Base-by-base conservation (phyloP, 1,140 invertebrate genomes). In the Linepithema humile region DNA sequence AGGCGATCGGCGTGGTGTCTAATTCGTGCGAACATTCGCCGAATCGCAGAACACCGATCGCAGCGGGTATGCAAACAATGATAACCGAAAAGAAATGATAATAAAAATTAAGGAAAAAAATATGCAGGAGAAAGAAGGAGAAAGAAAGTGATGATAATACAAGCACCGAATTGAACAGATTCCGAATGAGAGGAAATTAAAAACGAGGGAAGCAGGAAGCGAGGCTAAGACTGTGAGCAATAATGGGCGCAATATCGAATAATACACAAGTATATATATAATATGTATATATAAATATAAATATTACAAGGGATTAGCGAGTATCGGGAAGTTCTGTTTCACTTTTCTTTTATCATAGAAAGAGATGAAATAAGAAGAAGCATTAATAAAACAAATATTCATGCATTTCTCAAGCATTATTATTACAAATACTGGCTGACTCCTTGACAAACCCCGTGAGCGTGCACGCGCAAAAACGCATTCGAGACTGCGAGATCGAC, bases 361-460 rank as follows among this genome's bases (percentile, higher is more conserved):
- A 93, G 87, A 94, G 94, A 94, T 94, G 93, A 95, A 95, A 95
- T 95, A 95, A 96, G 95, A 95, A 95, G 92, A 95, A 96, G 95
- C 96, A 96, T 97, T 97, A 97, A 97, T 96, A 96, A 97, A 97
- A 97, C 96, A 96, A 97, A 96, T 96, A 97, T 95, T 96, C 96
- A 97, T 97, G 96, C 96, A 97, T 96, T 96, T 94, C 96, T 96
- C 96, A 96, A 97, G 96, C 96, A 96, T 97, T 97, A 97, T 97
- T 97, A 97, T 97, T 97, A 97, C 96, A 96, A 96, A 96, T 96
- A 96, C 96, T 96, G 96, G 96, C 96, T 96, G 94, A 94, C 91
- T 94, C 92, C 93, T 88, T 94, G 93, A 94, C 93, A 93, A 94
- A 93, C 92, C 92, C 93, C 93, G 91, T 91, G 93, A 94, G 93